Percentiles rank a stretch among this genome's conserved stretches.
These are phyloP conservation scores for Coccyzus lansbergi DNA, from an alignment of 2,797 vertebrate genomes.

Conservation along the genomic window DNA sequence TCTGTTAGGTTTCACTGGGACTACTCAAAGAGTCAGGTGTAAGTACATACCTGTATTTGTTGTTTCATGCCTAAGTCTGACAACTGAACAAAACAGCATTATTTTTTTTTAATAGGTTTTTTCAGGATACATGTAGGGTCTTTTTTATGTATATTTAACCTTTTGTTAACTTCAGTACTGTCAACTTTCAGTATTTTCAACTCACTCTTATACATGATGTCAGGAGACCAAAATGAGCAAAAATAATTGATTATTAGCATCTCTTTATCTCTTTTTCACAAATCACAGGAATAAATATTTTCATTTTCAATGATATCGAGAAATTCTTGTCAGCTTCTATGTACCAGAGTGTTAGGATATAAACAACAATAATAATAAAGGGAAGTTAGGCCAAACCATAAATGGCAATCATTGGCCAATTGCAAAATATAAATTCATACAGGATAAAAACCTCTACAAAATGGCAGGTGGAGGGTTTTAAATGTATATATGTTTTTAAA, in stretches of 20 bases:
- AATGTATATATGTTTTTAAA: background rate
- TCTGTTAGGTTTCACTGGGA: background rate
- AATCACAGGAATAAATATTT: background rate
- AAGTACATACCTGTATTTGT: background rate
- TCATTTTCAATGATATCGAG: background rate
- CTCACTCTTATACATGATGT: background rate
- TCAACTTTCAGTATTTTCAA: background rate
- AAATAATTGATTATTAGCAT: background rate
- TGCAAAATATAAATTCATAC: background rate
- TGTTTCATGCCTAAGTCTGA: background rate
- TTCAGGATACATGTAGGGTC: background rate
- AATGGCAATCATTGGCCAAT: background rate
- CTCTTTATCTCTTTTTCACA: background rate
- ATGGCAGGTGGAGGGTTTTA: background rate
- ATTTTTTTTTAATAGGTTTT: background rate
- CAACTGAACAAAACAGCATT: background rate
- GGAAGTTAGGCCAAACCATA: background rate
- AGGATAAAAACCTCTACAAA: background rate
- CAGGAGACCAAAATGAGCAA: background rate
- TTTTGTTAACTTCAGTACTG: background rate
- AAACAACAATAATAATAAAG: background rate
- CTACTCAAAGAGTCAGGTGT: background rate
- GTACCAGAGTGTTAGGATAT: background rate
- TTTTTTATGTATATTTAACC: background rate
- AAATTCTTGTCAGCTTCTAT: background rate